Evolutionary conservation across 1,140 invertebrate species (phyloP), one percentile per base, ranked within the genome.

Genomic region (Drosophila novamexicana): DNA sequence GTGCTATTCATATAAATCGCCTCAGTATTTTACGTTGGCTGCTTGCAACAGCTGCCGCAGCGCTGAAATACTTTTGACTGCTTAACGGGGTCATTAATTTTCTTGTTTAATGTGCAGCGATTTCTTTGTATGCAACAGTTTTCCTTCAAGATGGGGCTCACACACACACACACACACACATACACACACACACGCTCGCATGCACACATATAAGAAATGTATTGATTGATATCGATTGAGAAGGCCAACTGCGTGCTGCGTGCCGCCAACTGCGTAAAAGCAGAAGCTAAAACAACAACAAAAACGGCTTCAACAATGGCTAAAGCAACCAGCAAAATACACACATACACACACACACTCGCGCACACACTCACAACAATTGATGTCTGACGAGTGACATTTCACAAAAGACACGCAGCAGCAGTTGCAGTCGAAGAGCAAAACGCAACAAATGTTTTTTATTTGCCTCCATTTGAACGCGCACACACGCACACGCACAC

Each of bases 181-280:
- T 5, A 6, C n/a, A 34, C 40, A 22, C 36, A 22, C 6, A 6
- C 18, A 49, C 9, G 16, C n/a, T 12, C n/a, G 16, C 22, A 22
- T 22, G 29, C 1, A 42, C 7, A 10, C 12, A n/a, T 14, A 49
- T 64, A 65, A 64, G 73, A 56, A 62, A 70, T 75, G 68, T 86
- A 86, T 86, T 88, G 82, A 86, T 86, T 88, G 83, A 74, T 86
- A 86, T 86, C 76, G 82, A 86, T 86, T 86, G 45, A 73, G 71
- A 37, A 36, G 34, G 44, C 65, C 18, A 52, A 73, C 34, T 67
- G 66, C 59, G 58, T 65, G 59, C 47, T 77, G 42, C 47, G 18
- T 42, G 29, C 22, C 8, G 29, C 50, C 29, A 52, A 34, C 29
- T 14, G 72, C 56, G 71, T 76, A 42, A 49, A 39, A 50, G 22